Evolutionary conservation across 2,888 invertebrate genomes (phyloP).

Genomic region (Papilio elwesi): DNA sequence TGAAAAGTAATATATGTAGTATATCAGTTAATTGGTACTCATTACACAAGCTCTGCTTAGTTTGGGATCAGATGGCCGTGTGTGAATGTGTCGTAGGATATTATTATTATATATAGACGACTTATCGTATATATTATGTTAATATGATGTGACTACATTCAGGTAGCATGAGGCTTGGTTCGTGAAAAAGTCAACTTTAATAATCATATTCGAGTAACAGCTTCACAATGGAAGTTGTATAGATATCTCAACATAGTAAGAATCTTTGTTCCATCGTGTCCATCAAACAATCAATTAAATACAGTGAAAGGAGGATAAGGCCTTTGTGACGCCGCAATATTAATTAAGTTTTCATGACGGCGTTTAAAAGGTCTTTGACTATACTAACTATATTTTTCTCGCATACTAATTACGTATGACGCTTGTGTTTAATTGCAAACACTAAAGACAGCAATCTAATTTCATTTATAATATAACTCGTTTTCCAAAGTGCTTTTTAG

Average conservation of each 20-base stretch:
- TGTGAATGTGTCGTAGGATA: too few species aligned
- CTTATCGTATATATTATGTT: too few species aligned
- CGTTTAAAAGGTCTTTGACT: slow-evolving; percentile 9
- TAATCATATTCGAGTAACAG: not conserved
- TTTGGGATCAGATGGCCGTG: too few species aligned
- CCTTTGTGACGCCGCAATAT: slow-evolving; percentile 25
- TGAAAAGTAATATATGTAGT: too few species aligned
- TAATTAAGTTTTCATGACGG: slow-evolving; percentile 23
- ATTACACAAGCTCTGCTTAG: too few species aligned
- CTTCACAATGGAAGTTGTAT: not conserved
- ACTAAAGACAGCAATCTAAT: too few species aligned
- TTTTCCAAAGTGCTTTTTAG: too few species aligned
- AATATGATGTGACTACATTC: not conserved
- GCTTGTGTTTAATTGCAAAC: too few species aligned
- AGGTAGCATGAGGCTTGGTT: not conserved
- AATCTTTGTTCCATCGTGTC: slow-evolving; percentile 19
- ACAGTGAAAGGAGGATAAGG: slow-evolving; percentile 8
- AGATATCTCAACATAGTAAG: not conserved
- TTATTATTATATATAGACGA: too few species aligned
- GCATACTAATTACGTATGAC: not conserved
- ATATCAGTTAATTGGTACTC: too few species aligned
- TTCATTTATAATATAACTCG: too few species aligned
- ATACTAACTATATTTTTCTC: not conserved
- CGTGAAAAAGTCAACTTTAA: not conserved
- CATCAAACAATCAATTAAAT: slow-evolving; percentile 27